A percentile compares a stretch with the other conserved stretches of the same genome.
phyloP scores from a whole-genome alignment of 2,888 invertebrate species.

The Chrysomela aeneicollis region DNA sequence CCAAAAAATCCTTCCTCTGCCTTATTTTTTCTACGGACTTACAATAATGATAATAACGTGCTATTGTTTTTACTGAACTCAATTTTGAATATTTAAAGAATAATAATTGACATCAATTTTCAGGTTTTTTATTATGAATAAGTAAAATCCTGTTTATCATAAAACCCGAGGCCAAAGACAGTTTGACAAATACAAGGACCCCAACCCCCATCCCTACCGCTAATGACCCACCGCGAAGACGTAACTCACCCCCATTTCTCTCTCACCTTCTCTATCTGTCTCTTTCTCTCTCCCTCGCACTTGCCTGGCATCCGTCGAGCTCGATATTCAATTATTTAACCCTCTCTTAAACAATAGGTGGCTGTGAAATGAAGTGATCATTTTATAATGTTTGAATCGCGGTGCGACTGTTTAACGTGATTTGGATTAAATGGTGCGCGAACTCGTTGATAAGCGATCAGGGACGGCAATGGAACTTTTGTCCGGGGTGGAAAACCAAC shows the following conservation, averaged over 20 bases:
- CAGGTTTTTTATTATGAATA: too few species aligned
- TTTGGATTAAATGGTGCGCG: slow-evolving; percentile 62
- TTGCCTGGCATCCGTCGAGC: slow-evolving; percentile 9
- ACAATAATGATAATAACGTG: too few species aligned
- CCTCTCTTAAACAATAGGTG: slow-evolving; percentile 65
- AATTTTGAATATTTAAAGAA: background rate
- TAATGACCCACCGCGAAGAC: slow-evolving; percentile 42
- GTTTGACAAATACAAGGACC: slow-evolving; percentile 28
- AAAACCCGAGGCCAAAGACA: background rate
- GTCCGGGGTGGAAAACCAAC: background rate
- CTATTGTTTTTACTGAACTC: too few species aligned
- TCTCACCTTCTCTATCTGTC: background rate
- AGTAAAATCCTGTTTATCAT: background rate
- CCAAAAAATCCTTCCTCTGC: too few species aligned
- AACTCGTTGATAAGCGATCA: slow-evolving; percentile 61
- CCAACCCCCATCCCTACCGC: slow-evolving; percentile 38
- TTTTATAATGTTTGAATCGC: slow-evolving; percentile 63
- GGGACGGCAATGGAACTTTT: background rate
- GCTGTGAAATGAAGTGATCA: slow-evolving; percentile 63
- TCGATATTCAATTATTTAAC: slow-evolving; percentile 63
- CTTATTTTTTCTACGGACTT: too few species aligned
- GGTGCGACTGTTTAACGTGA: slow-evolving; percentile 56
- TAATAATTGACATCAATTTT: too few species aligned
- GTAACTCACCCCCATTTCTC: slow-evolving; percentile 26
- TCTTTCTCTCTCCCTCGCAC: background rate